phyloP scores from a whole-genome alignment of 2,888 invertebrate genomes.

The Amphipoea lucens region DNA sequence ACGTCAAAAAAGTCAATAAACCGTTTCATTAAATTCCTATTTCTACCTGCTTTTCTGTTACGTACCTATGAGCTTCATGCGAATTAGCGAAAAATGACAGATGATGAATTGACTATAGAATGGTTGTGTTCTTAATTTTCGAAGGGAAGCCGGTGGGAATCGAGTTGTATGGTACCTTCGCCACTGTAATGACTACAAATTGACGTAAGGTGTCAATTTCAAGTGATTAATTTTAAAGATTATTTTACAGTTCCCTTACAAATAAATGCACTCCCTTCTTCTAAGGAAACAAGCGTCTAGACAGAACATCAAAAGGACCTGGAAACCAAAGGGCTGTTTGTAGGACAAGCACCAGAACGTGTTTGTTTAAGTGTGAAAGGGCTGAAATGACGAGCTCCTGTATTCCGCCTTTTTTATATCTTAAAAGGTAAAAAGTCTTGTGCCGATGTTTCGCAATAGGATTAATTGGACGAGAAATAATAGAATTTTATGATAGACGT shows the following conservation, averaged over 20 bases:
- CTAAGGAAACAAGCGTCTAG: conserved; percentile 1
- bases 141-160: no score
- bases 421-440: conserved; percentile 6
- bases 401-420: conserved; percentile 3
- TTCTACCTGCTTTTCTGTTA: no score
- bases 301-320: conserved; percentile 1
- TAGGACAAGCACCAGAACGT: conserved; percentile 4
- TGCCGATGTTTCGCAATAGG: not conserved
- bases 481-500: not conserved
- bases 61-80: no score
- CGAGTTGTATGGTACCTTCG: no score
- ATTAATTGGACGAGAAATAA: not conserved
- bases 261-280: not conserved
- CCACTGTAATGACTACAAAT: no score
- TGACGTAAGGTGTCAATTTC: not conserved
- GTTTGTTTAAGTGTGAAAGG: conserved; percentile 33
- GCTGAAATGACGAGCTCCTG: conserved; percentile 15
- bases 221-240: not conserved
- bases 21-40: no score
- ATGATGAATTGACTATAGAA: no score
- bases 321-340: conserved; percentile 4
- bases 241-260: not conserved
- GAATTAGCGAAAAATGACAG: no score
- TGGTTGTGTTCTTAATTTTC: no score
- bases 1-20: no score